Conservation (phyloP, 2,888 invertebrate species). For the Drosophila parthenogenetica region DNA sequence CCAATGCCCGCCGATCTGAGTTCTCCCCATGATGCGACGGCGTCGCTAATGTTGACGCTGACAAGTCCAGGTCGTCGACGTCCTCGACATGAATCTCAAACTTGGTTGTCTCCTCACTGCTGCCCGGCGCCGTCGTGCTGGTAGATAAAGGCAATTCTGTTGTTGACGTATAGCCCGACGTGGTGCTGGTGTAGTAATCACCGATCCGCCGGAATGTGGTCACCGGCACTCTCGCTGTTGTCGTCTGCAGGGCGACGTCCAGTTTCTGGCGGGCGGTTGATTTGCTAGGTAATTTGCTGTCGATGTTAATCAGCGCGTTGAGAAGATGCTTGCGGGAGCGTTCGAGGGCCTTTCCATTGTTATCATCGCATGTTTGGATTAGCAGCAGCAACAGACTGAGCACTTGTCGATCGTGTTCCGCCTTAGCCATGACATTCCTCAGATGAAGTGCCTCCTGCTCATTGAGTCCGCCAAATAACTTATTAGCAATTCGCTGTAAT, state of each 20-base stretch:
- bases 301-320: constrained; percentile 89
- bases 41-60: constrained; percentile 59
- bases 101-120: constrained; percentile 83
- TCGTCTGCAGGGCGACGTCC: constrained; percentile 41
- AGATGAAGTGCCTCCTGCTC: constrained; percentile 90
- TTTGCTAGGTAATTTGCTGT: constrained; percentile 82
- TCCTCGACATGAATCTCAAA: constrained; percentile 84
- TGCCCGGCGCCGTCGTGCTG: constrained; percentile 59
- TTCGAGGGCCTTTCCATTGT: constrained; percentile 89
- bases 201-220: constrained; percentile 77
- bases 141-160: constrained; percentile 65
- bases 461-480: constrained; percentile 91
- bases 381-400: constrained; percentile 90
- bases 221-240: constrained; percentile 65
- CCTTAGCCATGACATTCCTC: constrained; percentile 93
- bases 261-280: constrained; percentile 45
- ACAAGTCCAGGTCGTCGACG: constrained; percentile 68
- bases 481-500: constrained; percentile 89
- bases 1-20: constrained; percentile 92
- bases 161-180: constrained; percentile 75
- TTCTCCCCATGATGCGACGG: constrained; percentile 74
- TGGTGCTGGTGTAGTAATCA: constrained; percentile 79
- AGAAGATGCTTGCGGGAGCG: constrained; percentile 89
- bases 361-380: constrained; percentile 91
- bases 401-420: constrained; percentile 91